These are phyloP conservation scores for Andrena fulva DNA, from an alignment of 2,888 invertebrate species.

Conservation along the genomic window DNA sequence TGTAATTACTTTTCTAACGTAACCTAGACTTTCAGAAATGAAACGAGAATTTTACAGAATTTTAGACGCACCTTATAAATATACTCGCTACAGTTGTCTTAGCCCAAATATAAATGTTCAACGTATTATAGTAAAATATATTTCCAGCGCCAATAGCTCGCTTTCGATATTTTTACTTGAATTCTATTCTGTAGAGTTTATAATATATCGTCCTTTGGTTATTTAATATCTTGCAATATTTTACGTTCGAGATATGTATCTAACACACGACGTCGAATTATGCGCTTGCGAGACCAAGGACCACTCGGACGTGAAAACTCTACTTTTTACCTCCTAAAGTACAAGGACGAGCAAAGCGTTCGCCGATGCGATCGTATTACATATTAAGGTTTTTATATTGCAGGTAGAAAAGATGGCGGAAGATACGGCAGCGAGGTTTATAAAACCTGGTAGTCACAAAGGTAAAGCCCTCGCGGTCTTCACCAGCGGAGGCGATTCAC, in stretches of 20 bases:
- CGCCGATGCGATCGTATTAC: no score
- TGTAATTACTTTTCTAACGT: no score
- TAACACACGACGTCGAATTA: background rate
- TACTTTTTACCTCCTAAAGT: background rate
- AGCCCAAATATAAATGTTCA: background rate
- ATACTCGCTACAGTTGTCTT: background rate
- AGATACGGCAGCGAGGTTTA: slow-evolving; percentile 87
- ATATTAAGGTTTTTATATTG: slow-evolving; percentile 14
- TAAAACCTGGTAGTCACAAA: slow-evolving; percentile 94
- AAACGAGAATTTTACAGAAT: no score
- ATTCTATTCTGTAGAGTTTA: slow-evolving; percentile 3
- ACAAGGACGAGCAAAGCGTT: background rate
- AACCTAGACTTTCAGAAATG: no score
- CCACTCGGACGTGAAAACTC: background rate
- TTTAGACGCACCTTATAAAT: no score
- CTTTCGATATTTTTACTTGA: background rate
- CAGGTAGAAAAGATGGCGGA: slow-evolving; percentile 80
- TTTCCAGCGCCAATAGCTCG: background rate
- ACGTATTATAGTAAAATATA: slow-evolving; percentile 10
- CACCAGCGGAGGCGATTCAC: slow-evolving; percentile 99
- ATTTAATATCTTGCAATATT: slow-evolving; percentile 9
- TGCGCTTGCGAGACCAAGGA: background rate
- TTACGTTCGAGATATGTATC: slow-evolving; percentile 6
- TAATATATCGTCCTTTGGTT: slow-evolving; percentile 1
- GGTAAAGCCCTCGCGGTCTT: slow-evolving; percentile 98